phyloP scores from a whole-genome alignment of 2,797 vertebrate genomes.

The Poecile montanus region DNA sequence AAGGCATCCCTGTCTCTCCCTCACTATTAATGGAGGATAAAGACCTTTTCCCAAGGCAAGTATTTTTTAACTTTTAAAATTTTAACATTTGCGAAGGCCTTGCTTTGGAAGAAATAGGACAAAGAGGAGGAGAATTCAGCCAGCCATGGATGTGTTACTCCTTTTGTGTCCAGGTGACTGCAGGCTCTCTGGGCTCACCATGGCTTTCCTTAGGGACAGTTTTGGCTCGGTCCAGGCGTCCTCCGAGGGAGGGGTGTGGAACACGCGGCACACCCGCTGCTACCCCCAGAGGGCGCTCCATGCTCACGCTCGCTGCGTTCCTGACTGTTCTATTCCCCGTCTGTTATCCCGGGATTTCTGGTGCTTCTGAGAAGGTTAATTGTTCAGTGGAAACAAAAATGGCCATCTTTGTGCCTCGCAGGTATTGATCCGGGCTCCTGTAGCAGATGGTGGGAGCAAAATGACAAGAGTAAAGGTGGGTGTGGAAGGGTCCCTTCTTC shows the following conservation, averaged over 20 bases:
- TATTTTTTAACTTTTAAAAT: background rate
- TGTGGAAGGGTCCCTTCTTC: background rate
- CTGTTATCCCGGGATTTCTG: background rate
- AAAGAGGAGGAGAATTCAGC: background rate
- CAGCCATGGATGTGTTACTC: background rate
- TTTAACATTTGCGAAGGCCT: background rate
- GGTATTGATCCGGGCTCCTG: background rate
- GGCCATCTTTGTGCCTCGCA: background rate
- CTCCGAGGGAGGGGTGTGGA: fast-evolving
- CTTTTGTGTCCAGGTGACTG: background rate
- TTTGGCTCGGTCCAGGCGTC: background rate
- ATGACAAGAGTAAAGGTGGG: background rate
- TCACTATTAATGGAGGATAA: background rate
- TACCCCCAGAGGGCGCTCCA: conserved; percentile 53
- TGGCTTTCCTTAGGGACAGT: background rate
- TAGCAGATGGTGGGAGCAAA: background rate
- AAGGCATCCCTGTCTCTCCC: background rate
- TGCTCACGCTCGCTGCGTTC: background rate
- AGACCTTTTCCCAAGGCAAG: background rate
- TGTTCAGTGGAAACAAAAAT: background rate
- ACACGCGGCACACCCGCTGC: fast-evolving
- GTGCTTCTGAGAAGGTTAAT: background rate
- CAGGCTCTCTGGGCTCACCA: fast-evolving
- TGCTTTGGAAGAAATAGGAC: background rate
- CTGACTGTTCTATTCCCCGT: fast-evolving